Evolutionary conservation across 2,797 vertebrate species (phyloP), one percentile per base, ranked within the genome.

Genomic region (Neosilurus hyrtlii): DNA sequence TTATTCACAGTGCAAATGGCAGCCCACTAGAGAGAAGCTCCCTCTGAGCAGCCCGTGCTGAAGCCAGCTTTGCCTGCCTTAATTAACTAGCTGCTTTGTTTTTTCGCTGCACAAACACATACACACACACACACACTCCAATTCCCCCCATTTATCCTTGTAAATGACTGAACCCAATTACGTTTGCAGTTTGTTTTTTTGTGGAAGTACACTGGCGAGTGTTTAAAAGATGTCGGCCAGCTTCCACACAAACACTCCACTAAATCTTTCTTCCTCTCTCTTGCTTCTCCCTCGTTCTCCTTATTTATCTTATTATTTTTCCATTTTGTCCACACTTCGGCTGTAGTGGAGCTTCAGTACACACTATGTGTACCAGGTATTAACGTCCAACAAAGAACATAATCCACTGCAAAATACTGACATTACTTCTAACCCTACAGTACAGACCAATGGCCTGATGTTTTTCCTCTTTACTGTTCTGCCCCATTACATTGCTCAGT

Each of bases 1-100:
- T 86, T 81, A 84, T 87, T 87, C 79, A 63, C 77, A 87, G 86
- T 87, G 80, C 81, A 88, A 91, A 91, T 89, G 82, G 86, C 87
- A 88, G 84, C 86, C 80, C 87, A 88, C 78, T 80, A 83, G 89
- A 88, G 68, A 87, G 37, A 67, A 77, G 24, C 80, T 84, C 59
- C 65, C 83, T 66, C 78, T 43, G 83, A 87, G 80, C 73, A 81
- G 83, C 75, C 62, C 63, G 52, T 75, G 83, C 10, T 66, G 82
- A 84, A 85, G 79, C 82, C 71, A 83, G 66, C 82, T 85, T 76
- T 89, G 72, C 67, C 82, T 77, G 82, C 81, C 83, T 87, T 91
- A 90, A 92, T 90, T 86, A 90, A 86, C 82, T 77, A 61, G 80
- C 66, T 56, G 81, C 18, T 76, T 81, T 67, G 79, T 82, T 81